Conservation (phyloP, 1,140 invertebrate species). For the Rhagoletis pomonella region DNA sequence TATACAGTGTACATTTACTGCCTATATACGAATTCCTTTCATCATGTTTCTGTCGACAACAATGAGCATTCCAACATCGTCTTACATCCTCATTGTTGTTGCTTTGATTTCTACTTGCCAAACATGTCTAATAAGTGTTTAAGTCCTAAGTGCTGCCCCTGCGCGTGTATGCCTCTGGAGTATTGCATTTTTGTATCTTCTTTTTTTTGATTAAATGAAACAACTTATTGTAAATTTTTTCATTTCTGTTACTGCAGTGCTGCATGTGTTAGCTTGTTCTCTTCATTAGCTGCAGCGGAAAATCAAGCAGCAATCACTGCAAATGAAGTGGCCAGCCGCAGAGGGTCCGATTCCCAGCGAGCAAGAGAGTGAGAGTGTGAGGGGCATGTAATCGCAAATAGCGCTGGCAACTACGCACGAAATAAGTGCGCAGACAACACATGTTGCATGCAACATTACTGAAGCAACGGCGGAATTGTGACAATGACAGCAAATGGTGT, state of each 20-base stretch:
- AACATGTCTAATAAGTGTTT: conserved; percentile 55
- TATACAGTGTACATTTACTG: not conserved
- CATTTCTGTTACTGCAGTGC: not conserved
- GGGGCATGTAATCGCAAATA: conserved; percentile 17
- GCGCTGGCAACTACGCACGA: conserved; percentile 12
- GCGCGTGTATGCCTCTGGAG: not conserved
- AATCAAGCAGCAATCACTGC: conserved; percentile 12
- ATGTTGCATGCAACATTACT: conserved; percentile 47
- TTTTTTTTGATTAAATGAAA: not conserved
- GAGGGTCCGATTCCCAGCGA: not conserved
- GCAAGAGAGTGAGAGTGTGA: not conserved
- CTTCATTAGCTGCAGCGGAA: conserved; percentile 30
- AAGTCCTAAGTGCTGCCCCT: conserved; percentile 16
- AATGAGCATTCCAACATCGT: not conserved
- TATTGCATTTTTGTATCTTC: conserved; percentile 4
- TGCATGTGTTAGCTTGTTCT: conserved; percentile 3
- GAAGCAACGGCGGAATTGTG: not conserved
- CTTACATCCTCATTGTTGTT: not conserved
- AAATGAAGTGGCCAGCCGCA: not conserved
- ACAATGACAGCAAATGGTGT: not conserved
- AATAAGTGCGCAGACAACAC: conserved; percentile 47
- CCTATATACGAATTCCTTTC: not conserved
- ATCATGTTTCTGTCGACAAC: not conserved
- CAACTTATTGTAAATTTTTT: not conserved
- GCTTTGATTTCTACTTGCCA: conserved; percentile 50